A percentile compares a stretch with the other conserved stretches of the same genome.
These are phyloP conservation scores for Drosophila melanocephala DNA, from an alignment of 2,888 invertebrate genomes.

Conservation along the genomic window DNA sequence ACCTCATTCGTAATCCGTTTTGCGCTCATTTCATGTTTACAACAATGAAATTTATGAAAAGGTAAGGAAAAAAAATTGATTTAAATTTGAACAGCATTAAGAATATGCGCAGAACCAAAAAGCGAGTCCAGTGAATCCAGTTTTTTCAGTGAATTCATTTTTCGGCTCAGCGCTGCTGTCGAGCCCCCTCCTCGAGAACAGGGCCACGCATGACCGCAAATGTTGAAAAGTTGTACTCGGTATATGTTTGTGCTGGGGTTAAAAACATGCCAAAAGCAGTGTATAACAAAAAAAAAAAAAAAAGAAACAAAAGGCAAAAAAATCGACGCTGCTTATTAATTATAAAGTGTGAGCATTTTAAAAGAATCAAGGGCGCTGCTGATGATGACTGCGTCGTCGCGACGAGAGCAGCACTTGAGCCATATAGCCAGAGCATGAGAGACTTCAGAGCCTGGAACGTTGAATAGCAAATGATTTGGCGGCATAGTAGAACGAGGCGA, in stretches of 20 bases:
- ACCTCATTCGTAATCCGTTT: slow-evolving; percentile 33
- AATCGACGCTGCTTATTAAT: slow-evolving; percentile 76
- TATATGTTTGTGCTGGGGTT: slow-evolving; percentile 48
- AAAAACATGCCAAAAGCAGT: slow-evolving; percentile 33
- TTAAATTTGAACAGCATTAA: slow-evolving; percentile 52
- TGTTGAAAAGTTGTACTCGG: slow-evolving; percentile 51
- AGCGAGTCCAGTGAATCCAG: slow-evolving; percentile 60
- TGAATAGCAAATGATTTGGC: slow-evolving; percentile 42
- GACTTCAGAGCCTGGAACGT: slow-evolving; percentile 25
- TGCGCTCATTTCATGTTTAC: slow-evolving; percentile 35
- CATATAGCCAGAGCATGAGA: slow-evolving; percentile 10
- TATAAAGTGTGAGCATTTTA: slow-evolving; percentile 79
- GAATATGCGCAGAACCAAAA: slow-evolving; percentile 40
- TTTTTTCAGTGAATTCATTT: slow-evolving; percentile 25
- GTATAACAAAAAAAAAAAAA: slow-evolving; percentile 21
- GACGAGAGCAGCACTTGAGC: slow-evolving; percentile 30
- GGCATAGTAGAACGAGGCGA: slow-evolving; percentile 1
- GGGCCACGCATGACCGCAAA: slow-evolving; percentile 74
- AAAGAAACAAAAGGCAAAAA: slow-evolving; percentile 30
- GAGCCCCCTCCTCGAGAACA: slow-evolving; percentile 20
- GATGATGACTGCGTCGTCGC: slow-evolving; percentile 55
- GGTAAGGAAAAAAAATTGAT: slow-evolving; percentile 52
- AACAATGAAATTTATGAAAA: slow-evolving; percentile 46
- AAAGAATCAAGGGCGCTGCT: slow-evolving; percentile 77
- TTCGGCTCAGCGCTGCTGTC: slow-evolving; percentile 28